Evolutionary conservation across 1,140 invertebrate species (phyloP).

Genomic region (Zaprionus taronus): DNA sequence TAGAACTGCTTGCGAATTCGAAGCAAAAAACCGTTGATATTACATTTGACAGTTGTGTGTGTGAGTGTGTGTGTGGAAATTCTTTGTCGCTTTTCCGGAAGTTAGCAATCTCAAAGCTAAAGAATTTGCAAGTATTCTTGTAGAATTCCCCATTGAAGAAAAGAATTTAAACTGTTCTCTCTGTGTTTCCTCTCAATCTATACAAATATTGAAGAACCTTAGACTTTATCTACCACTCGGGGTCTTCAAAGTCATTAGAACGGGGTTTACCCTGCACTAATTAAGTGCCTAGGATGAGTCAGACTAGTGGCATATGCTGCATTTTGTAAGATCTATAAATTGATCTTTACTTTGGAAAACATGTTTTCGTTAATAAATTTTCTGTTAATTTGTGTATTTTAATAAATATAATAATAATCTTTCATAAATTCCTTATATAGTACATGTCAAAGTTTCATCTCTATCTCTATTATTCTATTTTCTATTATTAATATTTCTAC

Average conservation of each 20-base stretch:
- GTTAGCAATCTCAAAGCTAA: neutral
- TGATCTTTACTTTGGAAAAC: too few relatives aligned
- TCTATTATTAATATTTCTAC: too few relatives aligned
- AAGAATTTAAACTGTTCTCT: too few relatives aligned
- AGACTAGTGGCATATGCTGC: neutral
- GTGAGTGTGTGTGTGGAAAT: neutral
- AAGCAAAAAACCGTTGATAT: neutral
- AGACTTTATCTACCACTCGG: neutral
- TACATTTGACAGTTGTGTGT: neutral
- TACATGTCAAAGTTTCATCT: too few relatives aligned
- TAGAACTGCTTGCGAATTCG: slow-evolving; percentile 12
- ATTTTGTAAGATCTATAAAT: too few relatives aligned
- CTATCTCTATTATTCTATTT: too few relatives aligned
- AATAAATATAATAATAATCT: too few relatives aligned
- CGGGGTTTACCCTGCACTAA: neutral
- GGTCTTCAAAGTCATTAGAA: neutral
- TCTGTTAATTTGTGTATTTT: too few relatives aligned
- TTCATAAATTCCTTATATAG: too few relatives aligned
- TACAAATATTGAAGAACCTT: too few relatives aligned
- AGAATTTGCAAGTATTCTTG: neutral
- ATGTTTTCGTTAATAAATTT: too few relatives aligned
- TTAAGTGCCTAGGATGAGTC: neutral
- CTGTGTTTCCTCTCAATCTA: too few relatives aligned
- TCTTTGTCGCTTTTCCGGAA: neutral
- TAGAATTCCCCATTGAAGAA: neutral